Base-by-base conservation (phyloP, 2,797 vertebrate genomes). In the Loris lydekkerianus region DNA sequence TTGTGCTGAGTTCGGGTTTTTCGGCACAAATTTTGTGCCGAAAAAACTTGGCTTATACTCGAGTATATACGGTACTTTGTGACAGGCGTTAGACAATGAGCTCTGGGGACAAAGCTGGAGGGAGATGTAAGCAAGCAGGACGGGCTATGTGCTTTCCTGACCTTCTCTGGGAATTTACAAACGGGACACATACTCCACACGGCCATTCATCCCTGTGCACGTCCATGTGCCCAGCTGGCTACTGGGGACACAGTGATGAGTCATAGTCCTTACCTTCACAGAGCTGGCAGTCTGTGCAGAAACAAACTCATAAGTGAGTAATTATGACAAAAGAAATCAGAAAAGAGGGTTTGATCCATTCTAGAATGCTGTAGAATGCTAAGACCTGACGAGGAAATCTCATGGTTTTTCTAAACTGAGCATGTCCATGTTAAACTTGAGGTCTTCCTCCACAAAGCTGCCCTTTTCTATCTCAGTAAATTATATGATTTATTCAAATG, bases 331-430 rank as follows among this genome's bases (percentile, higher is more conserved):
- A 80, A 76, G 77, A 76, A 58, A 31, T 8, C 34, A 73, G 20
- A 76, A 70, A 72, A 96, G 69, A 75, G 2, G 43, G 27, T 40
- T 73, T 37, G 20, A 49, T 46, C 40, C 43, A 77, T 83, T 77
- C 46, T 92, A 43, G 75, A 89, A 49, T 14, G 15, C 49, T 29
- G 0, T 34, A 11, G 34, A 82, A 77, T 37, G 27, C 83, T 46
- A 23, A 69, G 29, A 17, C 18, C 43, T 43, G 17, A 5, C 53
- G 65, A 58, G 76, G 77, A 92, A 91, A 84, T 81, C 65, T 72
- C 63, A n/a, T 5, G 9, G 31, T 63, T 75, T 88, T 94, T 29
- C 81, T 95, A 72, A 91, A 92, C 23, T 72, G 60, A 65, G 31
- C 34, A 11, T 65, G 18, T 77, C 70, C 65, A 78, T 69, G 77